Conservation (phyloP, 2,888 invertebrate genomes). For the Bedellia somnulentella region DNA sequence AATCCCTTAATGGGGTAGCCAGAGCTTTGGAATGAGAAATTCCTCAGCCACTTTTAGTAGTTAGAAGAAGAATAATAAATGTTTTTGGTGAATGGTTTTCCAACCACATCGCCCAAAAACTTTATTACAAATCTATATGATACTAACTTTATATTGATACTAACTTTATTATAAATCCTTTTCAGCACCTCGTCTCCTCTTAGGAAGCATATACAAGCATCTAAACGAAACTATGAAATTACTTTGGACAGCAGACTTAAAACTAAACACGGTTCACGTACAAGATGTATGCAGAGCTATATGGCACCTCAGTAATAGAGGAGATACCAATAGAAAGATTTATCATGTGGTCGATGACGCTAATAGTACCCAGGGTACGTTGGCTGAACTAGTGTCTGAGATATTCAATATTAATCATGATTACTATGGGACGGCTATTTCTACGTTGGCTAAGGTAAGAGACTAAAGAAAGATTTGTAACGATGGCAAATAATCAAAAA, state of each 20-base stretch:
- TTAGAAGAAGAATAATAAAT: too few species aligned
- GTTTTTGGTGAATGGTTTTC: too few species aligned
- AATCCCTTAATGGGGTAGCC: too few species aligned
- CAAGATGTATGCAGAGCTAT: slow-evolving; percentile 80
- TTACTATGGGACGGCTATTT: slow-evolving; percentile 82
- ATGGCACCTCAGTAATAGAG: slow-evolving; percentile 67
- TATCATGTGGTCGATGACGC: slow-evolving; percentile 86
- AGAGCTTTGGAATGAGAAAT: too few species aligned
- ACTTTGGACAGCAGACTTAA: slow-evolving; percentile 82
- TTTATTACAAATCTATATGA: too few species aligned
- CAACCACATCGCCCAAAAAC: too few species aligned
- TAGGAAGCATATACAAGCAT: slow-evolving; percentile 87
- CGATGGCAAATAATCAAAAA: not conserved
- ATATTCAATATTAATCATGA: slow-evolving; percentile 86
- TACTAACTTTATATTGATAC: slow-evolving; percentile 6
- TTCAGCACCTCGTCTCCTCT: slow-evolving; percentile 79
- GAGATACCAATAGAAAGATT: slow-evolving; percentile 60
- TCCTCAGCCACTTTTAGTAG: too few species aligned
- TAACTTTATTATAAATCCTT: too few species aligned
- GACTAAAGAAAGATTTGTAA: not conserved
- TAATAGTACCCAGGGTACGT: slow-evolving; percentile 80
- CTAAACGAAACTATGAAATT: slow-evolving; percentile 89
- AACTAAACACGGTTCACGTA: slow-evolving; percentile 87
- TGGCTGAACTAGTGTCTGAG: slow-evolving; percentile 77
- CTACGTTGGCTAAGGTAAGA: slow-evolving; percentile 76